A percentile compares a stretch with the other conserved stretches of the same genome.
phyloP scores from a whole-genome alignment of 1,140 invertebrate genomes.

The Papilio xuthus region DNA sequence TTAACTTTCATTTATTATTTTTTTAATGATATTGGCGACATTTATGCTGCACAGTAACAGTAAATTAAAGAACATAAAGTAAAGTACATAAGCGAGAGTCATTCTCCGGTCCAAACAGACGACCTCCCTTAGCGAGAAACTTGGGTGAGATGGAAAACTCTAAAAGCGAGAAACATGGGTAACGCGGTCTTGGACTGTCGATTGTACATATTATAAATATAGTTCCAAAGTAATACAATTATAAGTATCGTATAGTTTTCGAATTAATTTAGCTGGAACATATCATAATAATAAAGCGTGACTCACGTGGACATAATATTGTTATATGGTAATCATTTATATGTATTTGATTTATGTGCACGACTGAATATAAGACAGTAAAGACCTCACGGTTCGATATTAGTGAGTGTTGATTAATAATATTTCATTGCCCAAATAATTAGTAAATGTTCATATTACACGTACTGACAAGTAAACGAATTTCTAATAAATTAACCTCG shows the following conservation, averaged over 20 bases:
- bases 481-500: background rate
- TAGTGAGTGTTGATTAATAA: background rate
- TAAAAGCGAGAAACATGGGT: no score
- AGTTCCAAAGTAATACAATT: background rate
- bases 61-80: no score
- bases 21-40: no score
- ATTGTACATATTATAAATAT: no score
- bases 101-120: no score
- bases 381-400: slow-evolving; percentile 2
- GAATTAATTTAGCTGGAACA: background rate
- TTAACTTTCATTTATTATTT: no score
- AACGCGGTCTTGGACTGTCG: no score
- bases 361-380: slow-evolving; percentile 18
- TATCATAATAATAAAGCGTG: slow-evolving; percentile 8
- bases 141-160: no score
- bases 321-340: slow-evolving; percentile 14
- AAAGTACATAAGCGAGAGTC: no score
- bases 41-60: no score
- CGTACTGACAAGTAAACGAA: background rate
- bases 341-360: slow-evolving; percentile 16
- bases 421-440: slow-evolving; percentile 9
- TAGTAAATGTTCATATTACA: background rate
- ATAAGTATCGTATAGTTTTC: background rate
- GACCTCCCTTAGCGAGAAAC: no score
- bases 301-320: slow-evolving; percentile 30